Percentiles rank a stretch among this genome's conserved stretches.
Evolutionary conservation across 2,113 vertebrate genomes (phyloP).

Genomic region (Amia ocellicauda): DNA sequence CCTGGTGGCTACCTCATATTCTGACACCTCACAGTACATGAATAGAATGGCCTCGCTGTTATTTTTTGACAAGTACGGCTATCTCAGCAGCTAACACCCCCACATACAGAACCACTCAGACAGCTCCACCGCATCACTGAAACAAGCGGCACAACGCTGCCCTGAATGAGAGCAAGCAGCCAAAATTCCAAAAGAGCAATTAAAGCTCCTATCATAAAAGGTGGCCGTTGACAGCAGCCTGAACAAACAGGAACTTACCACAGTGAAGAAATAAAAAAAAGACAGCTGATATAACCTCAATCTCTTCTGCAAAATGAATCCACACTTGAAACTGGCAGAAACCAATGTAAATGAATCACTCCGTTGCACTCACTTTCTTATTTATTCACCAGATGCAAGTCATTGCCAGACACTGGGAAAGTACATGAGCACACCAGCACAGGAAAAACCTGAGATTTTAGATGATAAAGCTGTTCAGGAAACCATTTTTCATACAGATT

Average conservation of each 20-base stretch:
- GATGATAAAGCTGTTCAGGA: too few species aligned
- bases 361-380: not conserved
- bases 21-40: too few species aligned
- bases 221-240: conserved; percentile 24
- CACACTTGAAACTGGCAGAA: not conserved
- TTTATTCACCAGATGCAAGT: not conserved
- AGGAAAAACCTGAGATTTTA: too few species aligned
- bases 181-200: conserved; percentile 29
- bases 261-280: not conserved
- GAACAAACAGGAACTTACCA: conserved; percentile 26
- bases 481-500: too few species aligned
- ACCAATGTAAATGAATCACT: conserved; percentile 17
- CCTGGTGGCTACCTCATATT: too few species aligned
- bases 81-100: too few species aligned
- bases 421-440: conserved; percentile 13
- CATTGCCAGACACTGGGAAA: conserved; percentile 12
- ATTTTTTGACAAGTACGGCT: too few species aligned
- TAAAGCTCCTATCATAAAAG: conserved; percentile 31
- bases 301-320: not conserved
- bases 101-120: conserved; percentile 2
- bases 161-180: conserved; percentile 17
- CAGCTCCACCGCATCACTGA: conserved; percentile 25
- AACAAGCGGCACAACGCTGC: conserved; percentile 44
- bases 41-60: too few species aligned
- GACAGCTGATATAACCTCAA: not conserved